Base-by-base conservation (phyloP, 2,888 invertebrate genomes). In the Hypsopygia costalis region DNA sequence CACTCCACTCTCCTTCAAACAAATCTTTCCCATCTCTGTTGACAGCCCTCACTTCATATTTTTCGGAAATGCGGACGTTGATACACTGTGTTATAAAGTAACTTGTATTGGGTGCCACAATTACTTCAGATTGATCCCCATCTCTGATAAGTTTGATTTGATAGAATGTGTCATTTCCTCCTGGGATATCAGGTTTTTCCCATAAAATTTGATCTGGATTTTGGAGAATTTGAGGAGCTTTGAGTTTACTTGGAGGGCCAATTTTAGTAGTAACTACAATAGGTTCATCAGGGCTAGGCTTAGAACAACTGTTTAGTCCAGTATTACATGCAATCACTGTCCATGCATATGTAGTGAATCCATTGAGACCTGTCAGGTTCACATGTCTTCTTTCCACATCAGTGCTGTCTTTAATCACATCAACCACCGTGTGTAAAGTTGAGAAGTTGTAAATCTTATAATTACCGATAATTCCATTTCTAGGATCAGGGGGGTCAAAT, bases 401-500 rank as follows among this genome's bases (percentile, higher is more conserved):
- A 4, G 16, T 39, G 32, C 20, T 39, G 10, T 33, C 39, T 27
- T 43, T 62, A 67, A 46, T 72, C 70, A 48, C 69, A 41, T 68
- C 69, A 41, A 62, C 55, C n/a, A 71, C 64, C 48, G 62, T 69
- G 31, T 69, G 33, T 68, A 42, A 58, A 56, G 58, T 53, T 20
- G 52, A 85, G 66, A 90, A 90, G 48, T 90, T 85, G 41, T 66
- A 69, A 47, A 95, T 86, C 4, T 90, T 81, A 74, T 95, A 96
- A 55, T 91, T 90, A 22, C 90, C 90, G 38, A 96, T 87, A 11
- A 92, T 83, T 0, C 97, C 97, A 81, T 97, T 97, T 58, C 91
- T 90, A 11, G 90, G 82, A 1, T 78, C 60, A 0, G 97, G 97
- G 27, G 92, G 91, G 52, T 91, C 77, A 95, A 95, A 95, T 29